Evolutionary conservation across 2,113 vertebrate species (phyloP), one percentile per base, ranked within the genome.

Genomic region (Thymallus thymallus): DNA sequence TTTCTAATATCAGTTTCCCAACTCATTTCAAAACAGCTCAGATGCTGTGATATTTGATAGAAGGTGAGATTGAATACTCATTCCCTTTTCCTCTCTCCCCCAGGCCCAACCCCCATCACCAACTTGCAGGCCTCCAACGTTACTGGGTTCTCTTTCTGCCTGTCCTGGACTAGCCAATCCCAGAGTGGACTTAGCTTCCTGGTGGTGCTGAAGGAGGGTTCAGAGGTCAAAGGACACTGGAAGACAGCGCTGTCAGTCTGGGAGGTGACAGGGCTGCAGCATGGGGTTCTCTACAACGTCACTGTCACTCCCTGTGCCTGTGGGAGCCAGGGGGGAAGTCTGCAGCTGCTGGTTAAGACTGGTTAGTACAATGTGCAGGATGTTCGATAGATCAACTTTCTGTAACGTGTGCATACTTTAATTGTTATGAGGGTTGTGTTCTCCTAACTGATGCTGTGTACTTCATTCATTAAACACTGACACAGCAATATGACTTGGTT

Each of bases 131-230:
- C 90, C 1, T 61, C 83, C 85, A 88, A 90, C 0, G 84, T 97
- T 68, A 96, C 92, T 16, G 91, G 90, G 68, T 85, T 67, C 5
- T 88, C 92, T 24, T 96, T 97, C 82, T 71, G 55, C 0, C 75
- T 94, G 75, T 87, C 88, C 77, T 98, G 97, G 95, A 84, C 70
- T 9, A 60, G 84, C 16, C 66, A 78, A 10, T 85, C 85, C 12
- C 5, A 81, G 4, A 79, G 69, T 56, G 91, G 87, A 76, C 89
- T 86, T 64, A 91, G 80, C 0, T 95, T 95, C 80, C 76, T 56
- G 1, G 82, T 94, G 22, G 70, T 68, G 1, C 5, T 95, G 18
- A 75, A 68, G 18, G 80, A 84, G 0, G 16, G 67, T 1, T 76
- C 76, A 18, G 22, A 80, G 24, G 71, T 87, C 3, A 24, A 83